Evolutionary conservation across 2,113 vertebrate species (phyloP).

Genomic region (Junco hyemalis): DNA sequence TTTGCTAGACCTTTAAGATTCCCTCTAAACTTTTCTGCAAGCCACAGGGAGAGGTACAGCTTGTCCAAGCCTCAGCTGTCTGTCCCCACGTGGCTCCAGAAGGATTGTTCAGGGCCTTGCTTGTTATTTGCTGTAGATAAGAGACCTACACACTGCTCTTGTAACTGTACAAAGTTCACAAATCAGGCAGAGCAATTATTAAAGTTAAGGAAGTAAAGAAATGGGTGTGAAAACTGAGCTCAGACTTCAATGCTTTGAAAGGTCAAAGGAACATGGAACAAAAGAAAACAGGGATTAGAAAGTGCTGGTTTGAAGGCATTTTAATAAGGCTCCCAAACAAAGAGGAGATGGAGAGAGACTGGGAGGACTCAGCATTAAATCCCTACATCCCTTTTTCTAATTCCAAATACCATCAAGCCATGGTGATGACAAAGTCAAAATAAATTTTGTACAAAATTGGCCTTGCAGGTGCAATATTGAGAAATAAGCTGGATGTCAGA

Average conservation of each 20-base stretch:
- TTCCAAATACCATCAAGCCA: background rate
- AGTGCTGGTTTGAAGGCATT: background rate
- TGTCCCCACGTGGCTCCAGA: background rate
- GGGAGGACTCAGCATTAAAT: background rate
- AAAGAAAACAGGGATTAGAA: background rate
- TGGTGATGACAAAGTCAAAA: background rate
- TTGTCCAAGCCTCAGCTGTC: background rate
- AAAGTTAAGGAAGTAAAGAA: background rate
- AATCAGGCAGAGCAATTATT: background rate
- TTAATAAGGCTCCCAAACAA: background rate
- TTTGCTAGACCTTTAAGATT: background rate
- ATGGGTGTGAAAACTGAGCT: background rate
- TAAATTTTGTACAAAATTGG: background rate
- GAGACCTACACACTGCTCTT: background rate
- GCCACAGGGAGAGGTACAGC: background rate
- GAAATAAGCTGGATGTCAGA: background rate
- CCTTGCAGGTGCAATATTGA: background rate
- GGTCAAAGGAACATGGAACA: background rate
- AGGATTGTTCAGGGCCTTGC: background rate
- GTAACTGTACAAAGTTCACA: background rate
- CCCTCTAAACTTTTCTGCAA: background rate
- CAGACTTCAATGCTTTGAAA: background rate
- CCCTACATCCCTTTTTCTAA: background rate
- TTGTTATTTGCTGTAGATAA: constrained; percentile 19
- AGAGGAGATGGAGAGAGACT: background rate